phyloP scores from a whole-genome alignment of 2,888 invertebrate species.

The Punctoribates punctum region DNA sequence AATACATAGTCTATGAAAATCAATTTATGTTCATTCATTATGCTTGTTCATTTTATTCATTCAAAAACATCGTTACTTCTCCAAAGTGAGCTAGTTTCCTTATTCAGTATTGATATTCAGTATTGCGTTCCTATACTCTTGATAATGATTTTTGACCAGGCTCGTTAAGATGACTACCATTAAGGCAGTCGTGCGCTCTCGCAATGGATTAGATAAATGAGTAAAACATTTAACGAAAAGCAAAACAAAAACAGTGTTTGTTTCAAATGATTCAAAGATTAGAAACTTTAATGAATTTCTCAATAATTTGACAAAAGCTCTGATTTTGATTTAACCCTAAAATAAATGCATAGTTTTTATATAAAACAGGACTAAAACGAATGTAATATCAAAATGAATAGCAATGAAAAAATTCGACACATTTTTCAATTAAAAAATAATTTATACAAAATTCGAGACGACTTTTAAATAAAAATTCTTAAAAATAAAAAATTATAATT shows the following conservation, averaged over 20 bases:
- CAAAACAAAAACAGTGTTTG: background rate
- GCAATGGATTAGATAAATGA: no score
- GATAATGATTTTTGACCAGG: no score
- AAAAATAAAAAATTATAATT: background rate
- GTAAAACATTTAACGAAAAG: no score
- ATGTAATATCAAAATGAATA: constrained; percentile 15
- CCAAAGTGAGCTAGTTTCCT: no score
- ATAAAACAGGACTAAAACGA: constrained; percentile 2
- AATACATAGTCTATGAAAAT: no score
- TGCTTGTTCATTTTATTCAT: no score
- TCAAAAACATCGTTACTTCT: no score
- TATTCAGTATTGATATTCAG: no score
- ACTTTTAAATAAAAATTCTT: background rate
- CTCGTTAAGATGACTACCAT: no score
- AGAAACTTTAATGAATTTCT: background rate
- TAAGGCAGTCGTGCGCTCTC: no score
- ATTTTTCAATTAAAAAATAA: constrained; percentile 6
- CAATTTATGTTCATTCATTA: no score
- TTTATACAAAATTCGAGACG: constrained; percentile 15
- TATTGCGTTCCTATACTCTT: no score
- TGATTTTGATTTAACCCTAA: constrained; percentile 23
- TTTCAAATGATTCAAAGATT: constrained; percentile 4
- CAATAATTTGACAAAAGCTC: background rate
- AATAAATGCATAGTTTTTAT: constrained; percentile 32
- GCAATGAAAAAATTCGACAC: background rate